Percentiles rank a stretch among this genome's conserved stretches.
phyloP scores from a whole-genome alignment of 2,797 vertebrate species.

The Hyperoplus immaculatus region DNA sequence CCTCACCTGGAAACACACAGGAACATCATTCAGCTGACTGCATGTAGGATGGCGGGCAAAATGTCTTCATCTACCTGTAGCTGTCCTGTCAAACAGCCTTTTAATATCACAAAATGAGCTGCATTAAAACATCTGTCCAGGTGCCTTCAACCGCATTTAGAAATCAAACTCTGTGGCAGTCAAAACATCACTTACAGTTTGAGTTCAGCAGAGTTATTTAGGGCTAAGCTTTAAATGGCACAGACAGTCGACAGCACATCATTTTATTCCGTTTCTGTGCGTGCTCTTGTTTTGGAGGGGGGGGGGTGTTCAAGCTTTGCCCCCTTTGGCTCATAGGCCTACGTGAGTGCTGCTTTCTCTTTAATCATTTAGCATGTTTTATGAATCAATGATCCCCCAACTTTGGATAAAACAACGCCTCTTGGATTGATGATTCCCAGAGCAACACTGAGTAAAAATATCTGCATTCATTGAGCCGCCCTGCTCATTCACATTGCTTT shows the following conservation, averaged over 20 bases:
- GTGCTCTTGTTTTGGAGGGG: too few relatives aligned
- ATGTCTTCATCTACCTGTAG: conserved; percentile 3
- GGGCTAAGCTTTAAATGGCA: conserved; percentile 33
- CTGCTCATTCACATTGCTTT: conserved; percentile 69
- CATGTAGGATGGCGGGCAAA: conserved; percentile 8
- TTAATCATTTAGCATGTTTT: conserved; percentile 78
- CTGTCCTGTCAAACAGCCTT: conserved; percentile 10
- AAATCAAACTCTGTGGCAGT: conserved; percentile 16
- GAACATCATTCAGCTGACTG: not conserved
- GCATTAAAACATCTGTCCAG: conserved; percentile 22
- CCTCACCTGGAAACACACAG: conserved; percentile 12
- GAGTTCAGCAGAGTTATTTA: conserved; percentile 39
- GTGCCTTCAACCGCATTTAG: conserved; percentile 2
- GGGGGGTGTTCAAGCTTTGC: conserved; percentile 30
- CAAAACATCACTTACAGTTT: conserved; percentile 9
- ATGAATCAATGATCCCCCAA: conserved; percentile 69
- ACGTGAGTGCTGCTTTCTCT: conserved; percentile 57
- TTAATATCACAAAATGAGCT: conserved; percentile 8
- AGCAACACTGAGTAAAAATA: conserved; percentile 73
- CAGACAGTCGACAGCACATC: not conserved
- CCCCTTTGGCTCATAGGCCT: conserved; percentile 42
- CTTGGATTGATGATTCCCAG: conserved; percentile 74
- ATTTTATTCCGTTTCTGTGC: conserved; percentile 2
- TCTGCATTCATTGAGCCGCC: conserved; percentile 77
- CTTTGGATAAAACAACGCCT: conserved; percentile 57